Percentiles rank a stretch among this genome's conserved stretches.
These are phyloP conservation scores for Chrysochloris asiatica DNA, from an alignment of 2,113 vertebrate species.

Conservation along the genomic window DNA sequence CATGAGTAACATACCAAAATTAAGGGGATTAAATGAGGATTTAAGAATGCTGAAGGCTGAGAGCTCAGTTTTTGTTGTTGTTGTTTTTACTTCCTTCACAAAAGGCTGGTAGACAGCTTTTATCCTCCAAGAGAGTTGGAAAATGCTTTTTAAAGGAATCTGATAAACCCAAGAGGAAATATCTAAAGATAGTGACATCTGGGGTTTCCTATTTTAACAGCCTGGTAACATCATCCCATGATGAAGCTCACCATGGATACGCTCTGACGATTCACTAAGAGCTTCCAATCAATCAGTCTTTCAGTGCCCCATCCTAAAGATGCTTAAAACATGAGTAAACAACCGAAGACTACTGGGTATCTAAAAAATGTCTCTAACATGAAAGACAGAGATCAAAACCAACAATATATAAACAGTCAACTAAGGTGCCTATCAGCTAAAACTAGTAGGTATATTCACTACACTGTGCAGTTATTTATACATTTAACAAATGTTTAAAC, in stretches of 20 bases:
- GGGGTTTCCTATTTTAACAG: conserved; percentile 26
- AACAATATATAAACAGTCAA: conserved; percentile 37
- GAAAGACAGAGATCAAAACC: conserved; percentile 24
- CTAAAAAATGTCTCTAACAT: conserved; percentile 27
- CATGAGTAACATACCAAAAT: neutral
- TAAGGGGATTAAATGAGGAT: neutral
- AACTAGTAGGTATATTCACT: conserved; percentile 47
- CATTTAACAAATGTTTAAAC: conserved; percentile 40
- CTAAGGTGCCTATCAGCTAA: neutral
- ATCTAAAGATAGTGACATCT: conserved; percentile 4
- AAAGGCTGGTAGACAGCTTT: neutral
- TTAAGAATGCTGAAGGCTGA: neutral
- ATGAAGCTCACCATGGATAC: neutral
- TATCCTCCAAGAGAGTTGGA: neutral
- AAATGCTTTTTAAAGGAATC: conserved; percentile 10
- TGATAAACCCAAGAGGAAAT: conserved; percentile 12
- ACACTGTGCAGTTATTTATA: neutral
- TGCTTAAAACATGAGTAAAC: conserved; percentile 45
- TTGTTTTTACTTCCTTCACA: neutral
- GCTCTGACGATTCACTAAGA: neutral
- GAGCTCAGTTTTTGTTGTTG: neutral
- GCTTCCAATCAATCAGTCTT: neutral
- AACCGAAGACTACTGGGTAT: conserved; percentile 7
- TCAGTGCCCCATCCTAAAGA: neutral
- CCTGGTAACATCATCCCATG: neutral